Evolutionary conservation across 2,797 vertebrate genomes (phyloP).

Genomic region (Spinus olivaceus): DNA sequence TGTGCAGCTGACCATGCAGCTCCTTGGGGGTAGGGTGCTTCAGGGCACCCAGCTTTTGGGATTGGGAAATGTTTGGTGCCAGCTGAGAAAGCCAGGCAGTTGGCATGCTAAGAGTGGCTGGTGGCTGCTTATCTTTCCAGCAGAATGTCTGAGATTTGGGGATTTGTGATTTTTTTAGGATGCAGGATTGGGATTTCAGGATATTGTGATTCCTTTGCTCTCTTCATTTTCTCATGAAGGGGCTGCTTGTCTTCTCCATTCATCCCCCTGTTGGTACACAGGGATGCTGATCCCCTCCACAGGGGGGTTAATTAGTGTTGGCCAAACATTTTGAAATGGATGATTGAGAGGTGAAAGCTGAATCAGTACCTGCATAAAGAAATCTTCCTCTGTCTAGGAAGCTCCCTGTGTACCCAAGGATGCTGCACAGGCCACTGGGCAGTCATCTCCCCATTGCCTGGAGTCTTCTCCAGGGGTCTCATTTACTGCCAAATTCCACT

Average conservation of each 20-base stretch:
- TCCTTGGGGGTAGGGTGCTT: not conserved
- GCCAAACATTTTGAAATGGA: slow-evolving; percentile 8
- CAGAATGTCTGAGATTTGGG: not conserved
- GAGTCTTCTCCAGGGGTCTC: not conserved
- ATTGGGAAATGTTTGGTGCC: not conserved
- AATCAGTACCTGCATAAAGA: not conserved
- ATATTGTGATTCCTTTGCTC: not conserved
- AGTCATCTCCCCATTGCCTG: not conserved
- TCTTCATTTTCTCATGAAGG: not conserved
- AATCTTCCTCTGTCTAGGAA: not conserved
- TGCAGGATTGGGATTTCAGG: not conserved
- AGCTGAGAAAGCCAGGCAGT: not conserved
- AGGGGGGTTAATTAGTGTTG: not conserved
- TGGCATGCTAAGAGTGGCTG: not conserved
- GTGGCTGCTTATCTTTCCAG: not conserved
- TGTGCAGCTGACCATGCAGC: not conserved
- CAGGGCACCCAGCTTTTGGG: not conserved
- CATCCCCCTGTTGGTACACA: fast-evolving
- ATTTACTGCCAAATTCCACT: not conserved
- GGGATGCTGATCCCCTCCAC: not conserved
- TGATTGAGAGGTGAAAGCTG: slow-evolving; percentile 12
- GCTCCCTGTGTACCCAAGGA: not conserved
- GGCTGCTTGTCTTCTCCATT: not conserved
- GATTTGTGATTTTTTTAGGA: not conserved
- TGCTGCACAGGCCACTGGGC: not conserved